Evolutionary conservation across 2,113 vertebrate species (phyloP).

Genomic region (Heterotilapia buettikoferi): DNA sequence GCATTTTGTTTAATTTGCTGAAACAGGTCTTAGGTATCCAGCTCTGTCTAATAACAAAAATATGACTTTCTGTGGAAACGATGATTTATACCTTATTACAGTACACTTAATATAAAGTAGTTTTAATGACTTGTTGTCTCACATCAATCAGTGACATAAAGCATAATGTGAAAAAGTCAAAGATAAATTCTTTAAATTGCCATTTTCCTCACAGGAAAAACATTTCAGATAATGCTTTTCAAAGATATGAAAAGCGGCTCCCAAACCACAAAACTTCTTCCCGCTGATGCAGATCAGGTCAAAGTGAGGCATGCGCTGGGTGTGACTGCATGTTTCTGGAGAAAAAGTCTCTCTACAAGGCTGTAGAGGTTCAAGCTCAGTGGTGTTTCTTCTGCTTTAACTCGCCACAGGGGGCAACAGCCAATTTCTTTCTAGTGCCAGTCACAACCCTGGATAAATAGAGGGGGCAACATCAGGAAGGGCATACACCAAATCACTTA

Average conservation of each 20-base stretch:
- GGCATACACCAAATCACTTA: neutral
- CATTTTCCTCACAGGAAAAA: neutral
- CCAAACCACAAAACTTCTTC: neutral
- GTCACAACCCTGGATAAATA: neutral
- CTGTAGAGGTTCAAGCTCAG: neutral
- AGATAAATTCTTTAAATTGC: neutral
- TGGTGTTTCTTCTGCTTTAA: neutral
- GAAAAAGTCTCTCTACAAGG: conserved; percentile 3
- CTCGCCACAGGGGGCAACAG: neutral
- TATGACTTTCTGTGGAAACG: neutral
- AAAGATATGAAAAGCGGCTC: neutral
- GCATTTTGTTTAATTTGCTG: neutral
- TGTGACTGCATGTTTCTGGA: neutral
- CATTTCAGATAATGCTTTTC: neutral
- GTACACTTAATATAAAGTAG: neutral
- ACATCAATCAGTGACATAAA: neutral
- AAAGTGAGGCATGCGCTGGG: neutral
- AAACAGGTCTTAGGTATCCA: neutral
- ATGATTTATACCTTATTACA: neutral
- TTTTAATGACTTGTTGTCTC: neutral
- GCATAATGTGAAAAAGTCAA: neutral
- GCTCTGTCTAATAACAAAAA: neutral
- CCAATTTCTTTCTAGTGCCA: neutral
- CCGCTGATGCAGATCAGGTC: neutral
- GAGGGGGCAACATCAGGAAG: neutral